Evolutionary conservation across 37 sponge, comb jelly and placozoan genomes (phyloP).

Genomic region (Aplysina aerophoba): DNA sequence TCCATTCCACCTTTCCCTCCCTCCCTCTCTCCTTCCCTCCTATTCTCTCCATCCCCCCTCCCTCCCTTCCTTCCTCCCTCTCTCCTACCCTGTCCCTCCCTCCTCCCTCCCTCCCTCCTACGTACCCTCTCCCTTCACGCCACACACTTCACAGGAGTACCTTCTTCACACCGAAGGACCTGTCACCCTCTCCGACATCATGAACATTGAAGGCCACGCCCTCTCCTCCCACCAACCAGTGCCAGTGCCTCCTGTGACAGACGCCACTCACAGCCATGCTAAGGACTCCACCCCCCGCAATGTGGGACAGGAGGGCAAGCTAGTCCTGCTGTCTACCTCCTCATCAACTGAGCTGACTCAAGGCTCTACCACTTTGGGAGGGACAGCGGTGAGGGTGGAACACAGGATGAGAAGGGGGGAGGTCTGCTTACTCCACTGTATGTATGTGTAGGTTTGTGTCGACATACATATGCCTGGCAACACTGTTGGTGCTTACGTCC

Average conservation of each 20-base stretch:
- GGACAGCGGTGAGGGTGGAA: neutral
- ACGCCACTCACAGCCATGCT: neutral
- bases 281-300: neutral
- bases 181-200: constrained; percentile 61
- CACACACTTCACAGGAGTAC: constrained; percentile 38
- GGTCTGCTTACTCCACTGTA: neutral
- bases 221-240: too few species aligned
- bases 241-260: neutral
- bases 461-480: too few species aligned
- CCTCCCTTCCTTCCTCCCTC: neutral
- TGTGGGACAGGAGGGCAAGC: neutral
- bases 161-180: constrained; percentile 55
- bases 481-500: too few species aligned
- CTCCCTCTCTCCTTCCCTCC: constrained; percentile 27
- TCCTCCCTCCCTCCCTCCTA: constrained; percentile 6
- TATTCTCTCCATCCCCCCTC: neutral
- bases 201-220: constrained; percentile 31
- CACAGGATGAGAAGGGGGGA: neutral
- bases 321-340: neutral
- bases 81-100: neutral
- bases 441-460: neutral
- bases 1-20: neutral
- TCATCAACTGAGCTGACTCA: constrained; percentile 6
- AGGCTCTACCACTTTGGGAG: neutral
- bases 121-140: neutral